Conservation (phyloP, 2,888 invertebrate species). For the Kuschelorhynchus macadamiae region DNA sequence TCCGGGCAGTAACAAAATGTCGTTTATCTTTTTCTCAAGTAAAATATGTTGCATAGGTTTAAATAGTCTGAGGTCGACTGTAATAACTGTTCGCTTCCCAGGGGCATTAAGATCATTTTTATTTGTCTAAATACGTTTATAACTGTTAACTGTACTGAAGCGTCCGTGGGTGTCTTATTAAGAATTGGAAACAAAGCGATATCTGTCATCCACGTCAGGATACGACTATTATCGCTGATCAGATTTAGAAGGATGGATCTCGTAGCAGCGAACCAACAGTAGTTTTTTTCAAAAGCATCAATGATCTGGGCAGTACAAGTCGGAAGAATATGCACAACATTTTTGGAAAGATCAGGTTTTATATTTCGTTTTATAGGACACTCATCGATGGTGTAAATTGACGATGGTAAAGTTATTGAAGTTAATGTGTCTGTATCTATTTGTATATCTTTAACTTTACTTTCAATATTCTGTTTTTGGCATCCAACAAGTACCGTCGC, state of each 20-base stretch:
- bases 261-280: not conserved
- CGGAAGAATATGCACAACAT: no score
- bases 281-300: not conserved
- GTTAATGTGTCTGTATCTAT: not conserved
- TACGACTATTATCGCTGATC: not conserved
- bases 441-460: not conserved
- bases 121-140: not conserved
- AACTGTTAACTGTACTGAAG: not conserved
- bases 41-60: not conserved
- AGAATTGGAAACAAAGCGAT: not conserved
- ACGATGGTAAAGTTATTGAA: not conserved
- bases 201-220: not conserved
- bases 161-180: not conserved
- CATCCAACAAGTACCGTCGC: not conserved
- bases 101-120: not conserved
- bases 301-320: no score
- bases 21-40: not conserved
- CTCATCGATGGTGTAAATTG: not conserved
- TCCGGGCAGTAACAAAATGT: conserved; percentile 5
- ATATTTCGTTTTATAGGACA: not conserved
- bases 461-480: conserved; percentile 4
- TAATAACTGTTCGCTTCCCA: not conserved
- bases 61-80: not conserved
- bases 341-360: not conserved
- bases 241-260: not conserved